Percentiles rank a stretch among this genome's conserved stretches.
These are phyloP conservation scores for Gnathonemus echidnorhynchus DNA, from an alignment of 2,113 vertebrate species.

Conservation along the genomic window DNA sequence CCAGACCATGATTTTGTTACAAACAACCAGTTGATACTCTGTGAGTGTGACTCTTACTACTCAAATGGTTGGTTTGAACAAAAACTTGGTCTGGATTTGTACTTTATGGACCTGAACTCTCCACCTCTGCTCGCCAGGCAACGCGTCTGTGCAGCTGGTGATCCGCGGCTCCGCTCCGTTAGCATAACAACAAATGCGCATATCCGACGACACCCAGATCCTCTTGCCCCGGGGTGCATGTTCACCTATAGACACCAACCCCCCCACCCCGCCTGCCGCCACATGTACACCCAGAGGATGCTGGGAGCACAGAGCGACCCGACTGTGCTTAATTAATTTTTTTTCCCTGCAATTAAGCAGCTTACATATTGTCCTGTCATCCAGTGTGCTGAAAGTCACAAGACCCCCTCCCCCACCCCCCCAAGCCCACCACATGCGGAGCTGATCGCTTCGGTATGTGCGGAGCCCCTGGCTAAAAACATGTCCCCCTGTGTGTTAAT, in stretches of 20 bases:
- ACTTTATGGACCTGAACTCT: background rate
- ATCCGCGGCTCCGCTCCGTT: background rate
- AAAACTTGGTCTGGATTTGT: background rate
- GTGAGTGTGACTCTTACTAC: background rate
- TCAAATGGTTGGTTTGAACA: background rate
- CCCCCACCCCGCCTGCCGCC: background rate
- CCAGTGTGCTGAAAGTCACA: background rate
- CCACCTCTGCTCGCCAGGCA: background rate
- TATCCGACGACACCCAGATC: background rate
- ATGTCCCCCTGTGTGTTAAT: background rate
- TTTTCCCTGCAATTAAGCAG: background rate
- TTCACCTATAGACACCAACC: background rate
- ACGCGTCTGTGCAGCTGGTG: background rate
- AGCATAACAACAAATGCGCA: background rate
- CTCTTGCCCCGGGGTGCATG: background rate
- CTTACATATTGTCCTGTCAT: background rate
- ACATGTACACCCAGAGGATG: background rate
- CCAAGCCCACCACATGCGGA: background rate
- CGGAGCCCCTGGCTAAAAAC: background rate
- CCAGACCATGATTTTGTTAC: background rate
- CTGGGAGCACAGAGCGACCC: background rate
- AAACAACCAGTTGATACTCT: background rate
- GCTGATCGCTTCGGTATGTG: background rate
- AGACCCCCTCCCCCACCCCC: background rate
- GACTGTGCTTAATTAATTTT: background rate